A percentile compares a stretch with the other conserved stretches of the same genome.
phyloP scores from a whole-genome alignment of 1,140 invertebrate species.

The Listronotus bonariensis region DNA sequence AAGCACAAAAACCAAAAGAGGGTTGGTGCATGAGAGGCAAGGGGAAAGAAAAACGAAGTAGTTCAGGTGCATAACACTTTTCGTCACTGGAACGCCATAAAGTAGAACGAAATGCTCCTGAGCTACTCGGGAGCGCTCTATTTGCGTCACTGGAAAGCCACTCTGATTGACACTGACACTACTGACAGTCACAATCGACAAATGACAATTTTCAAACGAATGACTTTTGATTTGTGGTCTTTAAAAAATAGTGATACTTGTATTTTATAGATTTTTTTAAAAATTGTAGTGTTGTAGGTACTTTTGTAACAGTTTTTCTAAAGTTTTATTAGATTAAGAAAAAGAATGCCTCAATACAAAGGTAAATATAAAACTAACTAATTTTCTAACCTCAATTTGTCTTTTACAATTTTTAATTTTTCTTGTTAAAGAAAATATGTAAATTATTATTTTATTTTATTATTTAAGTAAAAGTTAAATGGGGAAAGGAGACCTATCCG shows the following conservation, averaged over 20 bases:
- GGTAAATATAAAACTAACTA: slow-evolving; percentile 36
- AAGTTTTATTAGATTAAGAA: slow-evolving; percentile 4
- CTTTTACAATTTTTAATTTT: no score
- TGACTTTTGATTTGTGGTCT: not conserved
- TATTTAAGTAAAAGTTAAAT: slow-evolving; percentile 96
- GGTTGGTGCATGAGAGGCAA: no score
- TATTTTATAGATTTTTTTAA: not conserved
- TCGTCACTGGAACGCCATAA: no score
- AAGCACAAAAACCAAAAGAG: no score
- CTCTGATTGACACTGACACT: no score
- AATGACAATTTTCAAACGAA: not conserved
- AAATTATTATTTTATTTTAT: slow-evolving; percentile 4
- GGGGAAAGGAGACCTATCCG: slow-evolving; percentile 94
- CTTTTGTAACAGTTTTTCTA: slow-evolving; percentile 6
- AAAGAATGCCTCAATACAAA: slow-evolving; percentile 46
- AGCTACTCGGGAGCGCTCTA: no score
- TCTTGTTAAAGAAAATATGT: no score
- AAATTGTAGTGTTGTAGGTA: not conserved
- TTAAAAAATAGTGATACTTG: not conserved
- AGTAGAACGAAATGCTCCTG: no score
- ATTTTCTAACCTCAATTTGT: slow-evolving; percentile 21
- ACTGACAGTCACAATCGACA: not conserved
- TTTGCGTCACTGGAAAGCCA: no score
- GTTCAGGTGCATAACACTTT: no score
- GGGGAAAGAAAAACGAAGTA: no score